phyloP scores from a whole-genome alignment of 2,888 invertebrate species.

The Orthosia cruda region DNA sequence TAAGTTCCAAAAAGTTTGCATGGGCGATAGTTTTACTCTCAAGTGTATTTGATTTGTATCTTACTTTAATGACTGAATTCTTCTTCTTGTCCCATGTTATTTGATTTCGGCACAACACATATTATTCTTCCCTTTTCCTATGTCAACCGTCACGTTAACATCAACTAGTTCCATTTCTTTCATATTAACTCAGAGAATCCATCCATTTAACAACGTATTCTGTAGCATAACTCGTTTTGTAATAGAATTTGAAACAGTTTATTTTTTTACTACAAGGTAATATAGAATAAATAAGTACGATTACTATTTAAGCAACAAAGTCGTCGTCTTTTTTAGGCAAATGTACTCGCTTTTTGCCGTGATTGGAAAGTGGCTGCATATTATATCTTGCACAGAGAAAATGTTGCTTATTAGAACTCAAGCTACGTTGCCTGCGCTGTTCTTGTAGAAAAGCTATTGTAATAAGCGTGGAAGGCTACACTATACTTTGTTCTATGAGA shows the following conservation, averaged over 20 bases:
- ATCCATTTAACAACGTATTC: background rate
- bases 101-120: too few relatives aligned
- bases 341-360: background rate
- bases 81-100: too few relatives aligned
- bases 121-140: too few relatives aligned
- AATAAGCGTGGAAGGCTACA: background rate
- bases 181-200: background rate
- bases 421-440: background rate
- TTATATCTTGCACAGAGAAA: slow-evolving; percentile 1
- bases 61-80: too few relatives aligned
- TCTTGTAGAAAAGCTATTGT: background rate
- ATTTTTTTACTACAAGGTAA: background rate
- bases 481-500: background rate
- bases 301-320: too few relatives aligned
- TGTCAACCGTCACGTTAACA: background rate
- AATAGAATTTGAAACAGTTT: background rate
- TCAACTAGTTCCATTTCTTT: background rate
- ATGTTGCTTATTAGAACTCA: background rate
- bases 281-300: too few relatives aligned
- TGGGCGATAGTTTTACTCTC: too few relatives aligned
- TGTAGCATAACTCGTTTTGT: background rate
- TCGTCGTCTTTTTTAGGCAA: background rate
- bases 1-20: too few relatives aligned
- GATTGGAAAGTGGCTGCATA: slow-evolving; percentile 19
- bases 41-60: too few relatives aligned